A percentile compares a stretch with the other conserved stretches of the same genome.
phyloP scores from a whole-genome alignment of 1,140 invertebrate genomes.

The Drosophila tsacasi region DNA sequence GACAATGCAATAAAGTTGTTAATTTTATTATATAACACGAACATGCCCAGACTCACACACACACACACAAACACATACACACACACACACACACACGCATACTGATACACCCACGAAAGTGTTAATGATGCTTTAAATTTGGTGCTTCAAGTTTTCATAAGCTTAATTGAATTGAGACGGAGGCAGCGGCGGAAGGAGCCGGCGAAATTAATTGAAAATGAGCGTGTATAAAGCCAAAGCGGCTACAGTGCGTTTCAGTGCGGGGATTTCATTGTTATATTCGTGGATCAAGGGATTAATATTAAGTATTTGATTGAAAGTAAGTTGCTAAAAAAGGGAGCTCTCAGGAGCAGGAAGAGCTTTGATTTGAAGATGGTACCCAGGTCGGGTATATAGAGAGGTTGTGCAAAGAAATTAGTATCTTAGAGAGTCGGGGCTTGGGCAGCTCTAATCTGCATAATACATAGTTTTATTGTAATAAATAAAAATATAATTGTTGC shows the following conservation, averaged over 20 bases:
- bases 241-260: conserved; percentile 41
- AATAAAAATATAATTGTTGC: too few species aligned
- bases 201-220: conserved; percentile 50
- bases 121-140: conserved; percentile 76
- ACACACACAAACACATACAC: conserved; percentile 11
- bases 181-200: neutral
- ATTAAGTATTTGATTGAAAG: neutral
- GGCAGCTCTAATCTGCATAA: neutral
- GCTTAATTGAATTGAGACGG: conserved; percentile 68
- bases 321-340: neutral
- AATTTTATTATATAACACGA: conserved; percentile 68
- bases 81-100: conserved; percentile 16
- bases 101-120: too few species aligned
- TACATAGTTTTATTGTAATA: too few species aligned
- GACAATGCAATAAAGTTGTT: conserved; percentile 70
- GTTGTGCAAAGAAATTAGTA: too few species aligned
- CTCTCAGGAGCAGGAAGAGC: too few species aligned
- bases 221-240: conserved; percentile 38
- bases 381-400: too few species aligned
- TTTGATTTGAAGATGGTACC: too few species aligned
- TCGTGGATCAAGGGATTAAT: neutral
- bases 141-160: conserved; percentile 69
- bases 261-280: neutral
- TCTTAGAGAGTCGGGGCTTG: too few species aligned
- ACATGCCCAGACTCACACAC: conserved; percentile 21